A percentile compares a stretch with the other conserved stretches of the same genome.
phyloP scores from a whole-genome alignment of 23 tunicate genomes.

The Ascidia mentula region DNA sequence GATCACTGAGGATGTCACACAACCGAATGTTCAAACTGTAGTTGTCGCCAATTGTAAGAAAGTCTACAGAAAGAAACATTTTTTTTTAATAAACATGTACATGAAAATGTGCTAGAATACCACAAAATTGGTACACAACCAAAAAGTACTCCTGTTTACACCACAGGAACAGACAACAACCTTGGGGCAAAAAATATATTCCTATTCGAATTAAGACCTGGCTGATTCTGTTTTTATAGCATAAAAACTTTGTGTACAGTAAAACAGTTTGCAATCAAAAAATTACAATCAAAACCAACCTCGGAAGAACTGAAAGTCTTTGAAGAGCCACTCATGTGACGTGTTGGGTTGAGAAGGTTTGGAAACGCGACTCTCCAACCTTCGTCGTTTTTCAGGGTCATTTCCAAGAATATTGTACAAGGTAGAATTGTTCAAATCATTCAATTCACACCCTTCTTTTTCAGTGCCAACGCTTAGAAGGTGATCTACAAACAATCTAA shows the following conservation, averaged over 20 bases:
- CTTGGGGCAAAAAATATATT: no score
- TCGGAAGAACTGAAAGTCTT: constrained; percentile 43
- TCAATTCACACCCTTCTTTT: background rate
- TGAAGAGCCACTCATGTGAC: constrained; percentile 31
- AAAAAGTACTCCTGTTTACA: no score
- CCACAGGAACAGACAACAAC: no score
- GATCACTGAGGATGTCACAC: constrained; percentile 39
- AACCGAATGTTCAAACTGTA: constrained; percentile 38
- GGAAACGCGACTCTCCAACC: constrained; percentile 51
- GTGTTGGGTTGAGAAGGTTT: constrained; percentile 26
- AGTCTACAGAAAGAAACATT: constrained; percentile 41
- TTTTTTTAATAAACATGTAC: background rate
- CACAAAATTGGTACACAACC: no score
- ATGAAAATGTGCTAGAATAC: background rate
- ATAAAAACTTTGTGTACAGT: background rate
- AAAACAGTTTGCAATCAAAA: no score
- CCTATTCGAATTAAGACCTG: no score
- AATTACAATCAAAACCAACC: constrained; percentile 4
- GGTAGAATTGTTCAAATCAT: background rate
- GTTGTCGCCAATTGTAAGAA: constrained; percentile 42
- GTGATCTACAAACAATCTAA: constrained; percentile 46
- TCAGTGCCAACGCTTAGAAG: constrained; percentile 10
- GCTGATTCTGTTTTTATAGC: no score
- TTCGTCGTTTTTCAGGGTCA: constrained; percentile 55
- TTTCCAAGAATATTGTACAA: constrained; percentile 22